Evolutionary conservation across 2,113 vertebrate species (phyloP).

Genomic region (Origma solitaria): DNA sequence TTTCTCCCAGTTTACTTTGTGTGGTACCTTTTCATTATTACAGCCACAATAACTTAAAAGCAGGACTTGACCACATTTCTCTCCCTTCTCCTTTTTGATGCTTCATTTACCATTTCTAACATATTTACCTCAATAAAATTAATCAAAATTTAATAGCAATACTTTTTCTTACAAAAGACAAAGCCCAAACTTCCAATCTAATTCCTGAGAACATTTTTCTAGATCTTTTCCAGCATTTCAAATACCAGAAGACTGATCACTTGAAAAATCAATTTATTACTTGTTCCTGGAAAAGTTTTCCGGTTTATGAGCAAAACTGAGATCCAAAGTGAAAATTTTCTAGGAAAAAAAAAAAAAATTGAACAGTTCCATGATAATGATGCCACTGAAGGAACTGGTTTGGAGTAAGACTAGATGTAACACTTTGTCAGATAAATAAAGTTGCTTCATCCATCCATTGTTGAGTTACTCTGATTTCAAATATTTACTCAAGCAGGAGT

Average conservation of each 20-base stretch:
- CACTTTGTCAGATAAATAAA: not conserved
- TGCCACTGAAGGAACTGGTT: not conserved
- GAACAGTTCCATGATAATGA: not conserved
- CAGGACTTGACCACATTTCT: not conserved
- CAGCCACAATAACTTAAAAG: not conserved
- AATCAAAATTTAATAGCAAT: not conserved
- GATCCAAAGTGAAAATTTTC: rapidly evolving
- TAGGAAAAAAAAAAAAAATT: not conserved
- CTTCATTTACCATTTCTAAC: not conserved
- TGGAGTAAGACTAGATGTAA: not conserved
- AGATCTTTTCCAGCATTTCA: not conserved
- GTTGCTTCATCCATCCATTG: not conserved
- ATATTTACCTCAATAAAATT: not conserved
- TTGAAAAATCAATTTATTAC: not conserved
- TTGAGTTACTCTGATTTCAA: not conserved
- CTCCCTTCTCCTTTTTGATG: not conserved
- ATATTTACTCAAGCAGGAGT: not conserved
- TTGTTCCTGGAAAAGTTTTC: not conserved
- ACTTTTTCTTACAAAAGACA: not conserved
- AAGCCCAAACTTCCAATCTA: not conserved
- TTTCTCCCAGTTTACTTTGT: not conserved
- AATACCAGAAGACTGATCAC: not conserved
- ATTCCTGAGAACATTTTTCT: not conserved
- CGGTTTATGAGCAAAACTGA: not conserved
- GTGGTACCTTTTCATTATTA: not conserved